Evolutionary conservation across 1,140 invertebrate species (phyloP).

Genomic region (Anoplophora glabripennis): DNA sequence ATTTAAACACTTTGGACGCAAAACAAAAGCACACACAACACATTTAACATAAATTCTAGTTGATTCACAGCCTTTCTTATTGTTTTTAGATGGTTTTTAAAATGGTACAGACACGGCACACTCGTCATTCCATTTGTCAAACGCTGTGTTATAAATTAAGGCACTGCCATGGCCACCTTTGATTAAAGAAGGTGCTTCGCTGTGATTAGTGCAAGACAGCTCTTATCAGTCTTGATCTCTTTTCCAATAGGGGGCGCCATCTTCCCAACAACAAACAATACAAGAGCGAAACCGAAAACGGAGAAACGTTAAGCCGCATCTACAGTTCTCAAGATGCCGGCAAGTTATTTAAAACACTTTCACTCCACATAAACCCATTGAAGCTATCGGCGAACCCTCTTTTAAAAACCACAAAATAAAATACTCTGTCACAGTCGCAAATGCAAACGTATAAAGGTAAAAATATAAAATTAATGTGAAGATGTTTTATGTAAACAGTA

Average conservation of each 20-base stretch:
- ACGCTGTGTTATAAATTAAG: constrained; percentile 40
- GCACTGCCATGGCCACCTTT: constrained; percentile 45
- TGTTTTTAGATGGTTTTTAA: constrained; percentile 25
- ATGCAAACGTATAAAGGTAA: no score
- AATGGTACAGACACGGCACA: constrained; percentile 18
- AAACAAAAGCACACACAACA: constrained; percentile 40
- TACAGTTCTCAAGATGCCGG: no score
- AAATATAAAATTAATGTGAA: no score
- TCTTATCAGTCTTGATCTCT: constrained; percentile 28
- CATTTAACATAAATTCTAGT: constrained; percentile 31
- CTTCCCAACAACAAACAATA: no score
- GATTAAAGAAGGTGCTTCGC: constrained; percentile 19
- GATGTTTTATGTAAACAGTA: no score
- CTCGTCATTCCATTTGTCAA: constrained; percentile 30
- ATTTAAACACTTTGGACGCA: constrained; percentile 51
- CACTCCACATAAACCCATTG: no score
- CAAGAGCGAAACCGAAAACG: no score
- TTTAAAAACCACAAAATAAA: no score
- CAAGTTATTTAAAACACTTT: no score
- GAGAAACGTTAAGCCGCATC: no score
- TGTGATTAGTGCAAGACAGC: constrained; percentile 21
- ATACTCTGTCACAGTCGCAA: no score
- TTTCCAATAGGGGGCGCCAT: constrained; percentile 13
- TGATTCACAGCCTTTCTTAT: constrained; percentile 38
- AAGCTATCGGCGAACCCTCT: no score